Conservation (phyloP, 2,797 vertebrate genomes). For the Microhierax caerulescens region DNA sequence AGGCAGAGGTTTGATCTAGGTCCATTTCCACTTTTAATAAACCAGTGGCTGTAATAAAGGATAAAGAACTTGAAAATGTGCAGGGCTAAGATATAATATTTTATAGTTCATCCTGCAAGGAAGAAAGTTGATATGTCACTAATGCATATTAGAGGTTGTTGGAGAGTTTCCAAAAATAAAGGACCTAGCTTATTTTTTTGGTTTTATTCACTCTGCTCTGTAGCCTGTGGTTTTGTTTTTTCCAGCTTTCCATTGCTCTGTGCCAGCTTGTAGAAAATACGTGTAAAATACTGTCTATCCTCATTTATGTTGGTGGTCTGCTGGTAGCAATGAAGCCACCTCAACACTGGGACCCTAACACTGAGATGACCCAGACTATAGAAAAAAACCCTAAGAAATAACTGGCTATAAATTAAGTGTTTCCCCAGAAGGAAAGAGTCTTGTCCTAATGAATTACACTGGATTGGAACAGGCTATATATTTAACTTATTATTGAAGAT, state of each 20-base stretch:
- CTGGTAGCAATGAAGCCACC: background rate
- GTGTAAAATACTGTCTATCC: background rate
- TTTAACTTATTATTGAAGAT: background rate
- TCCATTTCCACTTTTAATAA: conserved; percentile 31
- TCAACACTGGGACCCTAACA: background rate
- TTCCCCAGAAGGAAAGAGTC: background rate
- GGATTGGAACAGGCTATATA: background rate
- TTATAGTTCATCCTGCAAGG: conserved; percentile 8
- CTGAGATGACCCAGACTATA: background rate
- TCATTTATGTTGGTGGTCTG: background rate
- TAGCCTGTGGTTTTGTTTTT: background rate
- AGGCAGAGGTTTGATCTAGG: background rate
- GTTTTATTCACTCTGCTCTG: background rate
- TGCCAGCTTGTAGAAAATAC: background rate
- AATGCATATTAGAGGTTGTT: background rate
- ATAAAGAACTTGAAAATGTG: background rate
- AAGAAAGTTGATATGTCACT: conserved; percentile 27
- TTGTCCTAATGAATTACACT: background rate
- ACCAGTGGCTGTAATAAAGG: background rate
- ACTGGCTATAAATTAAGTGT: background rate
- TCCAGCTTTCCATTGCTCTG: background rate
- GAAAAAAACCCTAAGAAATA: background rate
- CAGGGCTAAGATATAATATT: background rate
- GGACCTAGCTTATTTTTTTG: background rate
- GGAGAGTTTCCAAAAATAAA: conserved; percentile 20